Percentiles rank a stretch among this genome's conserved stretches.
Evolutionary conservation across 1,140 invertebrate genomes (phyloP).

Genomic region (Eumaeus atala): DNA sequence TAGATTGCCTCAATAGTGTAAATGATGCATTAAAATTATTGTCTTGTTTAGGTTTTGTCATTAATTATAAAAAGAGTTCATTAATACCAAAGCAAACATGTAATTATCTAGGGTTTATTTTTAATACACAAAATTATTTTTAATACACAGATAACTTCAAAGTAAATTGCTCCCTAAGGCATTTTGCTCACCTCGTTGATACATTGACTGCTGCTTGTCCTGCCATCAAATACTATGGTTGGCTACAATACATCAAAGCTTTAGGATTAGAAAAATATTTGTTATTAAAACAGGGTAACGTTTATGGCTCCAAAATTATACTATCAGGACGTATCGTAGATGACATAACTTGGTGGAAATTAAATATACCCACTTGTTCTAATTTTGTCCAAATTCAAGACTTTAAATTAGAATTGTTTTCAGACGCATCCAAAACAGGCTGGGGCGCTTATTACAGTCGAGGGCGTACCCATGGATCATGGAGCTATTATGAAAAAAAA

Average conservation of each 20-base stretch:
- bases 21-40: constrained; percentile 12
- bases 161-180: constrained; percentile 18
- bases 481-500: not conserved
- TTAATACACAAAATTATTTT: constrained; percentile 7
- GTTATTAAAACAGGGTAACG: not conserved
- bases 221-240: constrained; percentile 24
- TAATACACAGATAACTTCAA: constrained; percentile 17
- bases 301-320: not conserved
- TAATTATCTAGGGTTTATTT: not conserved
- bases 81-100: not conserved
- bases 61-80: constrained; percentile 5
- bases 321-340: not conserved
- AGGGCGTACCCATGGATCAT: constrained; percentile 1
- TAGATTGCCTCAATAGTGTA: constrained; percentile 17
- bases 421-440: constrained; percentile 15
- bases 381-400: constrained; percentile 1
- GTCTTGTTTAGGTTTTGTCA: not conserved
- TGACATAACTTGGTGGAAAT: not conserved
- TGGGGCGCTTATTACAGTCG: constrained; percentile 10
- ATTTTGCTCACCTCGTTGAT: constrained; percentile 21
- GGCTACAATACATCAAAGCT: constrained; percentile 23
- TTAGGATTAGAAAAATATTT: no score
- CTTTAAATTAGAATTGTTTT: constrained; percentile 12
- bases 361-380: not conserved
- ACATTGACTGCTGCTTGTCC: constrained; percentile 22